Evolutionary conservation across 2,797 vertebrate genomes (phyloP).

Genomic region (Sebastes taczanowskii): DNA sequence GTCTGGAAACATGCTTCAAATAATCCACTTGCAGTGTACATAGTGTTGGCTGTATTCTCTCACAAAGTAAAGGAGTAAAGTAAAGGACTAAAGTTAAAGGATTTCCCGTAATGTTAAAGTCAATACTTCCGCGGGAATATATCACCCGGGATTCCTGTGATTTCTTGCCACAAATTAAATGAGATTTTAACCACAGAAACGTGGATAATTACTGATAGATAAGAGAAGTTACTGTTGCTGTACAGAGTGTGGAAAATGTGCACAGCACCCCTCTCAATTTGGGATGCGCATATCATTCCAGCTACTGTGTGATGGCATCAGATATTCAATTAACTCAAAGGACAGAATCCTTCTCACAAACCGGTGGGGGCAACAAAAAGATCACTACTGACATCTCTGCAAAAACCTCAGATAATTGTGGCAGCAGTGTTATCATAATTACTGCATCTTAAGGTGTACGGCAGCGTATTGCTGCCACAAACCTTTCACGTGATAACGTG

Average conservation of each 20-base stretch:
- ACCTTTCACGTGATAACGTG: too few relatives aligned
- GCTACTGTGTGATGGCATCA: background rate
- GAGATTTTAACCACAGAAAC: background rate
- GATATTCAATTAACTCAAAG: background rate
- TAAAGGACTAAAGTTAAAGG: background rate
- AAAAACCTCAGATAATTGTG: background rate
- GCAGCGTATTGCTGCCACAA: too few relatives aligned
- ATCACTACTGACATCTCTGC: background rate
- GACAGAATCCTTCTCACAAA: background rate
- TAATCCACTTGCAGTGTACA: background rate
- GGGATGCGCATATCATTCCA: background rate
- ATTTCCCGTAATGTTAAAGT: background rate
- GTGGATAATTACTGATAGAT: background rate
- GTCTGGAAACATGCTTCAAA: background rate
- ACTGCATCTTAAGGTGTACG: background rate
- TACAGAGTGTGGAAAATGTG: background rate
- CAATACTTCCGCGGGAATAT: background rate
- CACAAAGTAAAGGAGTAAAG: background rate
- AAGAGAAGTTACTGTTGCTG: background rate
- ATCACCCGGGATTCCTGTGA: background rate
- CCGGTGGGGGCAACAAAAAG: background rate
- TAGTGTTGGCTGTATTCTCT: background rate
- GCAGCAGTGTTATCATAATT: background rate
- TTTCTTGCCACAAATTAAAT: background rate
- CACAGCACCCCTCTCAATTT: background rate